Conservation (phyloP, 2,797 vertebrate species). For the Rhinophrynus dorsalis region DNA sequence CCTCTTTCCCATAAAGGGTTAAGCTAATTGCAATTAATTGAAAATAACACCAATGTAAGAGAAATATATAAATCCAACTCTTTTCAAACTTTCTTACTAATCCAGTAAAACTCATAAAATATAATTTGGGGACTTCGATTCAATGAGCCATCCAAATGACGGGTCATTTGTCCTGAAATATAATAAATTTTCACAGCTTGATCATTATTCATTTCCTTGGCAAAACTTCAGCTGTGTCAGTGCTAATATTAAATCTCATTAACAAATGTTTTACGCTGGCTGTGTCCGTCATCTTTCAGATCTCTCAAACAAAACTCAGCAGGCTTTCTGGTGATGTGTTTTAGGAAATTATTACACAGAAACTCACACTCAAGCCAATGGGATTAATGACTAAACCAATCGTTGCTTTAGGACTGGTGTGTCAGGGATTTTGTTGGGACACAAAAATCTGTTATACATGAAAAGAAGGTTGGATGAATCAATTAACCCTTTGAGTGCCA, state of each 20-base stretch:
- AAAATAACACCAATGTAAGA: too few relatives aligned
- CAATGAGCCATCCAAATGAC: slow-evolving; percentile 7
- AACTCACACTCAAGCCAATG: neutral
- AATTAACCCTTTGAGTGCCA: too few relatives aligned
- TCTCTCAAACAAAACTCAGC: neutral
- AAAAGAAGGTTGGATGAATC: too few relatives aligned
- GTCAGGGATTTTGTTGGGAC: too few relatives aligned
- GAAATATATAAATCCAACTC: neutral
- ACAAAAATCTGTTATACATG: too few relatives aligned
- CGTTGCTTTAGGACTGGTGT: neutral
- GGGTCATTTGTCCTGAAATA: slow-evolving; percentile 34
- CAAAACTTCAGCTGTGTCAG: slow-evolving; percentile 27
- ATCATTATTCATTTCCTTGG: slow-evolving; percentile 41
- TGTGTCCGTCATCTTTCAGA: slow-evolving; percentile 6
- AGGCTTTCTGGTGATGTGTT: neutral
- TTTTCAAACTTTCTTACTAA: neutral
- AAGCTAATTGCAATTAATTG: too few relatives aligned
- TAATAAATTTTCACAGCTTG: slow-evolving; percentile 17
- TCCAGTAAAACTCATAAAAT: slow-evolving; percentile 7
- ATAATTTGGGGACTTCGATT: slow-evolving; percentile 5
- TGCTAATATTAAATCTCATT: slow-evolving; percentile 38
- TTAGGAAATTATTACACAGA: neutral
- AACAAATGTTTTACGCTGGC: slow-evolving; percentile 21
- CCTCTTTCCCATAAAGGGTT: too few relatives aligned
- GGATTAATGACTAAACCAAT: neutral